A percentile compares a stretch with the other conserved stretches of the same genome.
Conservation (phyloP, 2,113 vertebrate genomes). For the Nothobranchius kuhntae region DNA sequence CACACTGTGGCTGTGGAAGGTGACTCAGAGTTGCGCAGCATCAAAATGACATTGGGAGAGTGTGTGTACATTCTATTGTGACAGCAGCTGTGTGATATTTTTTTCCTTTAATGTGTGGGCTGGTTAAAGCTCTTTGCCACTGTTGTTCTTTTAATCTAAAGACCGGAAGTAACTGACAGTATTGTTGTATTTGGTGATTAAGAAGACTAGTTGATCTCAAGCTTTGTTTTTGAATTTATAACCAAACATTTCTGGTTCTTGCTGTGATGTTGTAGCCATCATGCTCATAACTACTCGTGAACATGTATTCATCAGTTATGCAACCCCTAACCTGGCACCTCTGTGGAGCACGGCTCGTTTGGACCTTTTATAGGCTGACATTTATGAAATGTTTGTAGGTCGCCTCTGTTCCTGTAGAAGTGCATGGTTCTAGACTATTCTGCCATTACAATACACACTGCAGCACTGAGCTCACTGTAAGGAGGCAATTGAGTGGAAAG, state of each 20-base stretch:
- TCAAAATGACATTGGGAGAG: constrained; percentile 5
- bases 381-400: constrained; percentile 34
- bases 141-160: neutral
- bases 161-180: neutral
- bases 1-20: constrained; percentile 1
- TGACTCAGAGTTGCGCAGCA: constrained; percentile 52
- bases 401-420: neutral
- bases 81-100: rapidly evolving
- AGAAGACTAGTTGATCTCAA: too few relatives aligned
- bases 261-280: too few relatives aligned
- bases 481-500: constrained; percentile 56
- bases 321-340: neutral
- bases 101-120: neutral
- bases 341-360: neutral
- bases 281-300: neutral
- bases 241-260: too few relatives aligned
- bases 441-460: constrained; percentile 47
- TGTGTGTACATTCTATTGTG: neutral
- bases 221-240: too few relatives aligned
- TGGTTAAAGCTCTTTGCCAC: neutral
- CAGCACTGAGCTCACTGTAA: constrained; percentile 43
- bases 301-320: constrained; percentile 4
- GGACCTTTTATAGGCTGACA: constrained; percentile 3
- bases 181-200: too few relatives aligned
- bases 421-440: constrained; percentile 33